Evolutionary conservation across 2,888 invertebrate genomes (phyloP).

Genomic region (Monochamus alternatus): DNA sequence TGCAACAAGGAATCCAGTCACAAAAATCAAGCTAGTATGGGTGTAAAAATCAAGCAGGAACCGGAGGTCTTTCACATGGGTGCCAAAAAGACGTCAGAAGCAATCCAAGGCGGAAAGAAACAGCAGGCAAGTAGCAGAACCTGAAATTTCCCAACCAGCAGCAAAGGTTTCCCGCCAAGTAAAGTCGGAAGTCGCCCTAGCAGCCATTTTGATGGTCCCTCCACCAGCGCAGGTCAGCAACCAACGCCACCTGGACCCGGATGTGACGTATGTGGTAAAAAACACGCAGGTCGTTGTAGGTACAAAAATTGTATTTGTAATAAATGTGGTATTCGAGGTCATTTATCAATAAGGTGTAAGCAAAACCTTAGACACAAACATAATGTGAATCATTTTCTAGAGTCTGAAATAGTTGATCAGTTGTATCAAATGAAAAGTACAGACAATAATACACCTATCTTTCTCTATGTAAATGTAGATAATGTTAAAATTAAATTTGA

Average conservation of each 20-base stretch:
- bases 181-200: too few species aligned
- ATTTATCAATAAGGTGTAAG: conserved; percentile 11
- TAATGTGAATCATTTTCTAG: too few species aligned
- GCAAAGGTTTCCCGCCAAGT: too few species aligned
- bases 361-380: too few species aligned
- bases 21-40: not conserved
- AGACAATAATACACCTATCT: too few species aligned
- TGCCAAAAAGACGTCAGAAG: not conserved
- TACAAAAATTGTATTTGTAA: conserved; percentile 2
- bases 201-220: not conserved
- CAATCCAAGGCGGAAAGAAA: not conserved
- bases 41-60: not conserved
- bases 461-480: too few species aligned
- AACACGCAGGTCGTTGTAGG: not conserved
- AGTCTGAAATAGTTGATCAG: too few species aligned
- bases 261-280: conserved; percentile 4
- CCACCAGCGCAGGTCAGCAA: not conserved
- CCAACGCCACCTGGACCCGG: not conserved
- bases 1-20: conserved; percentile 19
- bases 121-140: not conserved
- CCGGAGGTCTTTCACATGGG: not conserved
- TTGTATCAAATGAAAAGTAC: too few species aligned
- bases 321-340: not conserved
- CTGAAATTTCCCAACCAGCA: not conserved
- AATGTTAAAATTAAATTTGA: too few species aligned